Base-by-base conservation (phyloP, 2,797 vertebrate genomes). In the Pseudochirops corinnae region DNA sequence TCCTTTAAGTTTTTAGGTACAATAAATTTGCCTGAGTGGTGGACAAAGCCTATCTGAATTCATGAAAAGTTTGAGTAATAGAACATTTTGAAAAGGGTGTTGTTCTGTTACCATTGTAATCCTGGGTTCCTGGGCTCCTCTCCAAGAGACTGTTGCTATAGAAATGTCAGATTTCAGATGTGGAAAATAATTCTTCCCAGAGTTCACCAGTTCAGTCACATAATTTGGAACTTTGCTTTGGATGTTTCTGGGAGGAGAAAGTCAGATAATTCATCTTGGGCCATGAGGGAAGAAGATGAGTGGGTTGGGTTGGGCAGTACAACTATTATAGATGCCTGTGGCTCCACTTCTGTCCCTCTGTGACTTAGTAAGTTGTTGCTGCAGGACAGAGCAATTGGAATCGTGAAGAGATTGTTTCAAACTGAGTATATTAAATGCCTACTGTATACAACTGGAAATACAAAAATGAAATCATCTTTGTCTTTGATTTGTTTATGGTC, bases 1-100 rank as follows among this genome's bases (percentile, higher is more conserved):
- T 94, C 58, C 92, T 93, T 28, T 93, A 92, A 52, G 4, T 24
- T 93, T 90, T 95, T 58, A 92, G 33, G 74, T 57, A 56, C 5
- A 93, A 13, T 93, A 93, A 39, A 52, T 52, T 95, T 94, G 90
- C 92, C 67, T 60, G 91, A 60, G 21, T n/a, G 6, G 0, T 91
- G 21, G 67, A 2, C 6, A 87, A 91, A 91, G 1, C 92, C 74
- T 57, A 31, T 52, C 10, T 92, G 39, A 90, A 52, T 92, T 94
- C 87, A 94, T 92, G 57, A 93, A 90, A 87, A 11, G 18, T 56
- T 24, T 93, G 90, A 92, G 46, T 10, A 92, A 91, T 31, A 28
- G 10, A 12, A 28, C 28, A 46, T 53, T 58, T 87, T 46, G 74
- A 26, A 87, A 87, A 39, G 46, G 74, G 16, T 7, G 3, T 87